Evolutionary conservation across 2,797 vertebrate species (phyloP), one percentile per base, ranked within the genome.

Genomic region (Propithecus perrieri): DNA sequence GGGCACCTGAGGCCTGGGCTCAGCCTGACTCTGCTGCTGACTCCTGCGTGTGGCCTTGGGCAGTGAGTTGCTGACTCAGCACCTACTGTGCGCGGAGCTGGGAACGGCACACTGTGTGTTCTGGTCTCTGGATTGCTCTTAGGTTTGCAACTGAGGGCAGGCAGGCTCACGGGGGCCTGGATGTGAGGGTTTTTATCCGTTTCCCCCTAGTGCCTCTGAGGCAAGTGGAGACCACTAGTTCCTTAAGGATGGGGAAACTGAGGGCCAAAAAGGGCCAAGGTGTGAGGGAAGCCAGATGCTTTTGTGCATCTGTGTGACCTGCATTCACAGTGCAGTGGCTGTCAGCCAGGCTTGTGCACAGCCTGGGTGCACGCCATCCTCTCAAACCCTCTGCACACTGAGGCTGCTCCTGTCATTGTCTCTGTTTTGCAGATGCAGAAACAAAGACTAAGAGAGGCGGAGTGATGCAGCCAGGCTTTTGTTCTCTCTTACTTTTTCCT

Each of bases 291-390:
- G 26, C 57, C 48, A 46, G 76, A 48, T 1, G 57, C 13, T 4
- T 50, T 38, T 53, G 53, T 22, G 14, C 41, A 30, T 41, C 13
- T 11, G 11, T 10, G n/a, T 71, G 86, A 55, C 48, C 91, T 38
- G 12, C 1, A 0, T 61, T 50, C 4, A 0, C 0, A 0, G 43
- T 24, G 14, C 28, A 4, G 85, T 20, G 35, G 55, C 33, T 6
- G 0, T 55, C 1, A 6, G 80, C 35, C 2, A 1, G 69, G 13
- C 35, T 30, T 30, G 41, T 4, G 28, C 7, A 10, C 13, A 5
- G 30, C 28, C 46, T 8, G 48, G 41, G 57, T 30, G 30, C 2
- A 0, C n/a, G 0, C 46, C 35, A 1, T 35, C 30, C 63, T 24
- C 72, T 43, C 35, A n/a, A 57, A 15, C 41, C n/a, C 11, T 92